Evolutionary conservation across 2,113 vertebrate species (phyloP).

Genomic region (Hoplias malabaricus): DNA sequence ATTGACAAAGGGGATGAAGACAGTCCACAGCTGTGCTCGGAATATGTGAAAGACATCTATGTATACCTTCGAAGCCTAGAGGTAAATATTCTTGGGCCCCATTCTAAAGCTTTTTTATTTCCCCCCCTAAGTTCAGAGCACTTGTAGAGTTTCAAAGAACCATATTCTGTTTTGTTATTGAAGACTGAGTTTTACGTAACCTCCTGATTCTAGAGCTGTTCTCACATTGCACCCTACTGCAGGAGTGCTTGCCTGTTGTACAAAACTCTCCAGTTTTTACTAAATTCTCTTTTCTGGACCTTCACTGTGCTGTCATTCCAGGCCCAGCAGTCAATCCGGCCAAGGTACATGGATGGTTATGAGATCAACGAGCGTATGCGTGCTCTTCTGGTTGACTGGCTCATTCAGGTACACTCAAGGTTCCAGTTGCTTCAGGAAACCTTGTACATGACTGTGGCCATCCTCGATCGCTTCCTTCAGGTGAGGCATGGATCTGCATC

Average conservation of each 20-base stretch:
- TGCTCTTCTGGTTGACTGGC: slow-evolving; percentile 91
- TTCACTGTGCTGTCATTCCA: slow-evolving; percentile 56
- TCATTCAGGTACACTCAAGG: slow-evolving; percentile 90
- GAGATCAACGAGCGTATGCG: slow-evolving; percentile 86
- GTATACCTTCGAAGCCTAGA: slow-evolving; percentile 83
- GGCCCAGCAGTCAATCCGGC: slow-evolving; percentile 78
- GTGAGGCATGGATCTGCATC: slow-evolving; percentile 53
- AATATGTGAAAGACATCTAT: slow-evolving; percentile 93
- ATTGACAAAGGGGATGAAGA: slow-evolving; percentile 81
- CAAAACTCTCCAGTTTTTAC: too few relatives aligned
- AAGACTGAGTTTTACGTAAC: too few relatives aligned
- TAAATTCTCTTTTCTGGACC: too few relatives aligned
- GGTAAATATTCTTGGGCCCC: slow-evolving; percentile 57
- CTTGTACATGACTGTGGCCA: slow-evolving; percentile 86
- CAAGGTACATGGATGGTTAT: slow-evolving; percentile 81
- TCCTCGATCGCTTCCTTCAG: slow-evolving; percentile 92
- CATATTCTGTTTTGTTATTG: too few relatives aligned
- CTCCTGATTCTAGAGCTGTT: too few relatives aligned
- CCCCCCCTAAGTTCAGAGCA: too few relatives aligned
- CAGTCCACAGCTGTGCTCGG: slow-evolving; percentile 87
- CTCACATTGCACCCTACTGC: neutral
- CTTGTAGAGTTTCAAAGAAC: neutral
- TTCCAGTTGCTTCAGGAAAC: slow-evolving; percentile 94
- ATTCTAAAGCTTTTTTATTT: neutral
- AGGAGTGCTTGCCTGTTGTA: too few relatives aligned